Evolutionary conservation across 2,113 vertebrate genomes (phyloP).

Genomic region (Leptodactylus fuscus): DNA sequence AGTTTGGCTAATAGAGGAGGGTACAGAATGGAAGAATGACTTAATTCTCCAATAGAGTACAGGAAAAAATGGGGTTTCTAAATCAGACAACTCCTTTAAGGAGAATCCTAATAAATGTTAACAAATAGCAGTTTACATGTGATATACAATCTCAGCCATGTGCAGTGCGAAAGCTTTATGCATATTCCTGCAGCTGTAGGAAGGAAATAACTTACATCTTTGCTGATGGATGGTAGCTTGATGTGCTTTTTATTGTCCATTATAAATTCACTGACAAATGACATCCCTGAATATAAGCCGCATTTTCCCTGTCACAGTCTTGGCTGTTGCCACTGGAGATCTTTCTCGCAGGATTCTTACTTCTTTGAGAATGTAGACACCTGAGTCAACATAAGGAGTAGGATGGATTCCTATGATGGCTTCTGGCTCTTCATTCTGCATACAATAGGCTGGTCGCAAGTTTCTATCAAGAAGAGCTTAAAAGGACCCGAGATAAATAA

Average conservation of each 20-base stretch:
- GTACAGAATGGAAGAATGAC: too few species aligned
- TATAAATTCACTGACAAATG: slow-evolving; percentile 8
- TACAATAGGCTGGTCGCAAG: not conserved
- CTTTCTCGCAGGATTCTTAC: not conserved
- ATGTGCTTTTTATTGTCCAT: not conserved
- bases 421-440: not conserved
- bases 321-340: slow-evolving; percentile 8
- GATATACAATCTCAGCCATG: not conserved
- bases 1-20: too few species aligned
- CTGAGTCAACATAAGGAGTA: slow-evolving; percentile 34
- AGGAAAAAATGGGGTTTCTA: too few species aligned
- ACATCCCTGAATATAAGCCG: not conserved
- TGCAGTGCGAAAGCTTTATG: not conserved
- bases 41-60: too few species aligned
- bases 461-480: not conserved
- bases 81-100: not conserved
- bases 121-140: not conserved
- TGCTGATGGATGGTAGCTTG: not conserved
- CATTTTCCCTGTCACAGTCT: not conserved
- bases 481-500: not conserved
- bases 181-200: not conserved
- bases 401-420: not conserved
- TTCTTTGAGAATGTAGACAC: slow-evolving; percentile 12
- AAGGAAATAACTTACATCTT: not conserved
- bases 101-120: not conserved